These are phyloP conservation scores for Aphaenogaster rudis DNA, from an alignment of 1,140 invertebrate genomes.

Conservation along the genomic window DNA sequence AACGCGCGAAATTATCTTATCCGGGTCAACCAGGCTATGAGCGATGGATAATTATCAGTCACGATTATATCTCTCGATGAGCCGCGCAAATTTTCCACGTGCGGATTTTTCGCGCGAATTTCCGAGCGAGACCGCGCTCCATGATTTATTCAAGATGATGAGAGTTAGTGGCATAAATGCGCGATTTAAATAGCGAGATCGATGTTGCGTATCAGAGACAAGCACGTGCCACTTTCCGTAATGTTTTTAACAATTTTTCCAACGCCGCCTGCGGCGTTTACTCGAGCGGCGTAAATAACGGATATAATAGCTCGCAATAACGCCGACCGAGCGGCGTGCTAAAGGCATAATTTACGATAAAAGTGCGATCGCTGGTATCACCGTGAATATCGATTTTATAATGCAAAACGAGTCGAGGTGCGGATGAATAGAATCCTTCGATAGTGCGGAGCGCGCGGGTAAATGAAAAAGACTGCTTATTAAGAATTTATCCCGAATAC, in stretches of 20 bases:
- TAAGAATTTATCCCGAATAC: slow-evolving; percentile 41
- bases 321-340: not conserved
- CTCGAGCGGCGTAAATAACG: slow-evolving; percentile 39
- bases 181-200: slow-evolving; percentile 2
- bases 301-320: slow-evolving; percentile 47
- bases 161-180: not conserved
- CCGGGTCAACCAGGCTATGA: not conserved
- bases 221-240: not conserved
- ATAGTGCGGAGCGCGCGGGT: not conserved
- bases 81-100: not conserved
- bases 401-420: not conserved
- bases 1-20: slow-evolving; percentile 38
- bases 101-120: not conserved
- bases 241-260: slow-evolving; percentile 26
- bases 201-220: not conserved
- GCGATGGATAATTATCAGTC: not conserved
- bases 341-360: slow-evolving; percentile 53
- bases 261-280: not conserved
- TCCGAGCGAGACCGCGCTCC: not conserved
- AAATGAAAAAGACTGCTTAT: slow-evolving; percentile 30
- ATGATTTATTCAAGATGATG: slow-evolving; percentile 27
- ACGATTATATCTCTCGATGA: too few species aligned
- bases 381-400: slow-evolving; percentile 40
- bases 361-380: slow-evolving; percentile 44
- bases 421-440: slow-evolving; percentile 39